These are phyloP conservation scores for Mimumesa dahlbomi DNA, from an alignment of 2,888 invertebrate species.

Conservation along the genomic window DNA sequence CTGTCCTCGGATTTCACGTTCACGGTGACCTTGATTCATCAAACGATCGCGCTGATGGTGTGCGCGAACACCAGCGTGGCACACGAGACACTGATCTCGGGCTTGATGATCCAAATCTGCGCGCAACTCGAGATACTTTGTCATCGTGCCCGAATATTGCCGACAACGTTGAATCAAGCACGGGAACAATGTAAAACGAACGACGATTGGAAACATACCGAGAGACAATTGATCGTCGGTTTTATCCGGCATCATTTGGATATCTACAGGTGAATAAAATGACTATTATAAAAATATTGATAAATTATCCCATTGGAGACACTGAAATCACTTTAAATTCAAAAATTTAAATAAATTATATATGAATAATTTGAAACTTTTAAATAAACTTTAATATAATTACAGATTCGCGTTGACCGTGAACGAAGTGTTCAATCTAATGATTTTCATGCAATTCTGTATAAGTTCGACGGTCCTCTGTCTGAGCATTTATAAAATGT, in stretches of 20 bases:
- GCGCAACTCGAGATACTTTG: constrained; percentile 70
- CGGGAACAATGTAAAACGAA: too few relatives aligned
- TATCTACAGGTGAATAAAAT: constrained; percentile 53
- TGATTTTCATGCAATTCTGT: constrained; percentile 52
- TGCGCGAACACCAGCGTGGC: constrained; percentile 59
- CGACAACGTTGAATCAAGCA: constrained; percentile 1
- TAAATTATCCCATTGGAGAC: too few relatives aligned
- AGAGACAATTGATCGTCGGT: too few relatives aligned
- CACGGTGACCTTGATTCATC: constrained; percentile 35
- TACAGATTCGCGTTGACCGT: constrained; percentile 39
- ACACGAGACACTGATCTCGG: constrained; percentile 65
- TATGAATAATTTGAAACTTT: too few relatives aligned
- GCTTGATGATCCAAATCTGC: constrained; percentile 63
- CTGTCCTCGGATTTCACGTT: constrained; percentile 19
- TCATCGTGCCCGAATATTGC: constrained; percentile 45
- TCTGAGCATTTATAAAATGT: constrained; percentile 49
- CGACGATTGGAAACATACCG: too few relatives aligned
- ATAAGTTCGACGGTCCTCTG: constrained; percentile 53
- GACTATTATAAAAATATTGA: too few relatives aligned
- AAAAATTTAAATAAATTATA: too few relatives aligned
- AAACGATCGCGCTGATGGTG: constrained; percentile 32
- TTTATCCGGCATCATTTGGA: constrained; percentile 43
- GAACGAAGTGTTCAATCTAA: constrained; percentile 42
- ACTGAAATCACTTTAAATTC: too few relatives aligned
- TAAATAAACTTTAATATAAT: too few relatives aligned